A percentile compares a stretch with the other conserved stretches of the same genome.
phyloP scores from a whole-genome alignment of 2,797 vertebrate species.

The Darevskia nairensis region DNA sequence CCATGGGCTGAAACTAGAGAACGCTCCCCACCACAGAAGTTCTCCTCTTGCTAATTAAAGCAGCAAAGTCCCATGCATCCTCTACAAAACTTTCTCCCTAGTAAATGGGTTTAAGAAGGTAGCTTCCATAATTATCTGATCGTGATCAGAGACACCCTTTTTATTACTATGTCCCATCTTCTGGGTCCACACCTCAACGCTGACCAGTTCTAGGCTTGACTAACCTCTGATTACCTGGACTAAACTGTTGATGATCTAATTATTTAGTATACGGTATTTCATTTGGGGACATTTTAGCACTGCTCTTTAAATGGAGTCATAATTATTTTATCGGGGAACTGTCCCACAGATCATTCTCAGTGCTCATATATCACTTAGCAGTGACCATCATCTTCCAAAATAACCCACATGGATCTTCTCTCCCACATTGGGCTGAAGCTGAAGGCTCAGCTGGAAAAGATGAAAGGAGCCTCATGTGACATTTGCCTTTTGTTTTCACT shows the following conservation, averaged over 20 bases:
- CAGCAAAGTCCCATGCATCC: neutral
- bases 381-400: slow-evolving; percentile 12
- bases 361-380: slow-evolving; percentile 31
- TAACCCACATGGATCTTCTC: slow-evolving; percentile 49
- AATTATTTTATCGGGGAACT: neutral
- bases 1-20: too few relatives aligned
- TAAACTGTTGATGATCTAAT: neutral
- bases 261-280: too few relatives aligned
- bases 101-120: too few relatives aligned
- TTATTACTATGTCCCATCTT: neutral
- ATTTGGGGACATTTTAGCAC: too few relatives aligned
- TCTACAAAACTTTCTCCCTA: too few relatives aligned
- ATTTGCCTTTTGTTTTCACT: slow-evolving; percentile 53
- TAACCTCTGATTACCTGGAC: neutral
- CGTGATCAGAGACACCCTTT: neutral
- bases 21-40: too few relatives aligned
- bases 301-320: neutral
- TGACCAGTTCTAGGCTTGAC: neutral
- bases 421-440: slow-evolving; percentile 53
- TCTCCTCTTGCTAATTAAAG: too few relatives aligned
- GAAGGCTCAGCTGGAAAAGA: slow-evolving; percentile 39
- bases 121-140: neutral
- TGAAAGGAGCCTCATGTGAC: slow-evolving; percentile 52
- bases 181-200: neutral
- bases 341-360: slow-evolving; percentile 39